A percentile compares a stretch with the other conserved stretches of the same genome.
Conservation (phyloP, 92 coral and sea anemone species). For the Porites rus region DNA sequence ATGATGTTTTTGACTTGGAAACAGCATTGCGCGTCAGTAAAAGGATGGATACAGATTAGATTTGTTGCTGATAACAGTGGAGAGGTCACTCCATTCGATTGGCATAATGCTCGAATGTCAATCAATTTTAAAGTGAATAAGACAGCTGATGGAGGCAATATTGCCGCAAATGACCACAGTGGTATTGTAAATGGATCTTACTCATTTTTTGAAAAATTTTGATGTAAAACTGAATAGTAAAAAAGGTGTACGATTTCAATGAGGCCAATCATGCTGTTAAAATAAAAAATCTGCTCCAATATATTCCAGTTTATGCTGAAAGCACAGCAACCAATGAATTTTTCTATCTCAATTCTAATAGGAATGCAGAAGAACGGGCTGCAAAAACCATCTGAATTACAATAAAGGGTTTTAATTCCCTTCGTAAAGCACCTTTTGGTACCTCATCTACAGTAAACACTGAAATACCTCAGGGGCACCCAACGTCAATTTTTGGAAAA, state of each 20-base stretch:
- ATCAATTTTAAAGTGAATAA: neutral
- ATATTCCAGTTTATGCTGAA: too few species aligned
- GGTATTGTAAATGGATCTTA: too few species aligned
- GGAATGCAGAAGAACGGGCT: neutral
- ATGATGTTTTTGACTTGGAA: constrained; percentile 6
- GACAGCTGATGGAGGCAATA: neutral
- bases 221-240: neutral
- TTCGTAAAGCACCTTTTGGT: too few species aligned
- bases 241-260: too few species aligned
- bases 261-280: neutral
- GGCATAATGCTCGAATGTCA: neutral
- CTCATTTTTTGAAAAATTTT: too few species aligned
- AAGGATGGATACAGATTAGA: too few species aligned
- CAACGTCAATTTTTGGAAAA: too few species aligned
- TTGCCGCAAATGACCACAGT: neutral
- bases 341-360: neutral
- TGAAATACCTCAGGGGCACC: too few species aligned
- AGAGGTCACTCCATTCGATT: neutral
- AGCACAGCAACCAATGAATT: neutral
- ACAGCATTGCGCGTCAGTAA: neutral
- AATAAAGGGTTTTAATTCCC: too few species aligned
- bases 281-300: neutral
- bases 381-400: too few species aligned
- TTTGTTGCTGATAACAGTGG: too few species aligned
- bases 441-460: too few species aligned